Evolutionary conservation across 2,797 vertebrate genomes (phyloP), one percentile per base, ranked within the genome.

Genomic region (Takifugu rubripes): DNA sequence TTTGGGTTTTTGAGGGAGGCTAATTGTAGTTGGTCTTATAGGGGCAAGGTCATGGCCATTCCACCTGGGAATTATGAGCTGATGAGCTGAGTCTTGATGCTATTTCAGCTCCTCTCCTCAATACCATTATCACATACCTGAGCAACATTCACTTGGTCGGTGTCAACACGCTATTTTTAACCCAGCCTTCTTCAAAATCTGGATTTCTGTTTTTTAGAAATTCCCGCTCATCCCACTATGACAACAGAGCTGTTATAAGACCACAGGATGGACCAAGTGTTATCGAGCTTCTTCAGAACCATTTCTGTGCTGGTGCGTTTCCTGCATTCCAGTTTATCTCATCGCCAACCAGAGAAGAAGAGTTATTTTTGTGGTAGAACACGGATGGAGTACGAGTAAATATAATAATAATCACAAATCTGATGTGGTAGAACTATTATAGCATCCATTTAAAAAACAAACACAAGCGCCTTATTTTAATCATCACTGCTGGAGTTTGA

Each of bases 41-140:
- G 27, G 44, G 12, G 40, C n/a, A 17, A 24, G 44, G 43, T 56
- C 61, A 45, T 7, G 21, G 43, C 31, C 49, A 47, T 47, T 17
- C 31, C 53, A 59, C 52, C 49, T 24, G 7, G 40, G 52, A 59
- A 27, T 44, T 25, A 49, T 31, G 25, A 27, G 21, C 36, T 50
- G 25, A 4, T 27, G 29, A 55, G 15, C 12, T 24, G 25, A 60
- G 25, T 31, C 25, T 5, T 7, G 31, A 44, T 44, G n/a, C 43
- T 44, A 16, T 44, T 49, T 25, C 24, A 5, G 2, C 21, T 25
- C 47, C 21, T 25, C 25, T 43, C 3, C n/a, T 44, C 43, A 44
- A 6, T 44, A 14, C 43, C n/a, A 17, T 44, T 44, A 44, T 44
- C 43, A 6, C 4, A 8, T 16, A 44, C 11, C 47, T 25, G 46